Evolutionary conservation across 2,888 invertebrate genomes (phyloP).

Genomic region (Reticulitermes lucifugus): DNA sequence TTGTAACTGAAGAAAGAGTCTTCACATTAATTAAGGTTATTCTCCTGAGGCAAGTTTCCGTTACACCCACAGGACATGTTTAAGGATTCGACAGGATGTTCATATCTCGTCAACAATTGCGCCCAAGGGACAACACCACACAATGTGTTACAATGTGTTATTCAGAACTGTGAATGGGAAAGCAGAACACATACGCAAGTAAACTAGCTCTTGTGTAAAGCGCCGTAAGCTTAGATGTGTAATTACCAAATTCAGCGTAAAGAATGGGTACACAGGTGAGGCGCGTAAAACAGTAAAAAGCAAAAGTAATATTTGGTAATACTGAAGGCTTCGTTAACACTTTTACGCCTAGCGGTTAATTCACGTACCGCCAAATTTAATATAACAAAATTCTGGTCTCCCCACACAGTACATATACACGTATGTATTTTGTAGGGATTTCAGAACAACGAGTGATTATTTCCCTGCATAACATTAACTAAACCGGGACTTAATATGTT

Average conservation of each 20-base stretch:
- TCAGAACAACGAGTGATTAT: no score
- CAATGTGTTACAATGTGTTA: not conserved
- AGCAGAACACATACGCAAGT: not conserved
- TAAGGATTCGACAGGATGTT: not conserved
- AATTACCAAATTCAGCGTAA: not conserved
- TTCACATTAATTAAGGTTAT: not conserved
- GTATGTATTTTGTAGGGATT: no score
- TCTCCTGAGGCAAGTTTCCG: not conserved
- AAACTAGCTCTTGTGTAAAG: not conserved
- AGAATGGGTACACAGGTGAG: no score
- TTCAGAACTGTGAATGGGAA: not conserved
- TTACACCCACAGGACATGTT: not conserved
- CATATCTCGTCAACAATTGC: not conserved
- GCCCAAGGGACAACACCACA: not conserved
- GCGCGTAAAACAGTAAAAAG: no score
- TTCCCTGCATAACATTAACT: no score
- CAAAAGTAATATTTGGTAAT: no score
- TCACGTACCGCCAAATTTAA: no score
- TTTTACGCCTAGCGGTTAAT: no score
- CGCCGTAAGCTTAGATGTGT: not conserved
- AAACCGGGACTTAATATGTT: no score
- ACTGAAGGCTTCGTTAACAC: no score
- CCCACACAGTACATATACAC: no score
- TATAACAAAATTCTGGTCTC: no score
- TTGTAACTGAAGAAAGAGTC: not conserved